These are phyloP conservation scores for Coturnix japonica DNA, from an alignment of 2,113 vertebrate species.

Conservation along the genomic window DNA sequence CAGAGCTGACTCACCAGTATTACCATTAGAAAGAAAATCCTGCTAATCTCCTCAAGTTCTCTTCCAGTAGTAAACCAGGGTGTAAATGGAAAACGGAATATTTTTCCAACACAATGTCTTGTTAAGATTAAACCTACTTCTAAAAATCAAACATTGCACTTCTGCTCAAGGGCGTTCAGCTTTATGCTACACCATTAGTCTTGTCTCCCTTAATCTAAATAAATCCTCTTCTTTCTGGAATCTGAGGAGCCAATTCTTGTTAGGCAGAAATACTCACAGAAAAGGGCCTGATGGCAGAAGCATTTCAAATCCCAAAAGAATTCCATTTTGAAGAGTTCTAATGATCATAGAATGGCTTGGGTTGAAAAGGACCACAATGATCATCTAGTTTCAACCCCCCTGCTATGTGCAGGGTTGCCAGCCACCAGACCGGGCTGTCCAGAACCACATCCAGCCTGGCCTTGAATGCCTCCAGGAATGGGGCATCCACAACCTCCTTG, in stretches of 20 bases:
- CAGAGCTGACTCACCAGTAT: not conserved
- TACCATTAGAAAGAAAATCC: not conserved
- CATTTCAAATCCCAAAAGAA: not conserved
- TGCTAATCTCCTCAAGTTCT: not conserved
- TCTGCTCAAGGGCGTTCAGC: not conserved
- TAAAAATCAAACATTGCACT: constrained; percentile 23
- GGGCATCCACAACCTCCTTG: too few relatives aligned
- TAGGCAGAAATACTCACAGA: constrained; percentile 33
- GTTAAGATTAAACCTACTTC: constrained; percentile 41
- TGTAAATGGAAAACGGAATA: constrained; percentile 24
- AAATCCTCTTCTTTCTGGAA: constrained; percentile 20
- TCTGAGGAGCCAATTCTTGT: constrained; percentile 5
- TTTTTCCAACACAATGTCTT: constrained; percentile 8
- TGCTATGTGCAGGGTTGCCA: too few relatives aligned
- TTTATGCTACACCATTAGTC: constrained; percentile 30
- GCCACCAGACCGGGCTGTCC: too few relatives aligned
- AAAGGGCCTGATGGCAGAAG: not conserved
- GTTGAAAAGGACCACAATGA: too few relatives aligned
- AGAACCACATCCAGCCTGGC: too few relatives aligned
- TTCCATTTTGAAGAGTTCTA: not conserved
- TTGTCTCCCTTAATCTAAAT: constrained; percentile 56
- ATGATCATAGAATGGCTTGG: not conserved
- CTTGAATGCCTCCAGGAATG: too few relatives aligned
- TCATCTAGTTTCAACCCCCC: too few relatives aligned
- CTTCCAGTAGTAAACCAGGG: constrained; percentile 20